Conservation (phyloP, 2,888 invertebrate genomes). For the Dorcus parallelipipedus region DNA sequence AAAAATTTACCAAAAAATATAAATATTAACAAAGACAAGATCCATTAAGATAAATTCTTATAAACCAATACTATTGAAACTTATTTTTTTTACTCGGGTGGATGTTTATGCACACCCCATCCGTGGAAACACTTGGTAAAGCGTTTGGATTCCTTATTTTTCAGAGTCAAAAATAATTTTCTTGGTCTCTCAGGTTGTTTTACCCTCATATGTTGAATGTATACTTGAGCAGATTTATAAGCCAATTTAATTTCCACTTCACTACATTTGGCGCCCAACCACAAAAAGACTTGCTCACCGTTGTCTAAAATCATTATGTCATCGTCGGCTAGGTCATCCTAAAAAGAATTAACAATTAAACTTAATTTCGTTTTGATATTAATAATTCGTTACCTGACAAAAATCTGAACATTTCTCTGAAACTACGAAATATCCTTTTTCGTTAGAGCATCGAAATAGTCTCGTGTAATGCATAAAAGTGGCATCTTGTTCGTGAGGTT, state of each 20-base stretch:
- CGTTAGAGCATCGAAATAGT: conserved; percentile 97
- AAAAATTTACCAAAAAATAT: neutral
- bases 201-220: conserved; percentile 94
- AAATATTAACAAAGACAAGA: neutral
- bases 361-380: too few species aligned
- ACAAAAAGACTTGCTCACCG: conserved; percentile 95
- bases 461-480: conserved; percentile 91
- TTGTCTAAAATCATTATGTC: conserved; percentile 99
- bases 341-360: conserved; percentile 32
- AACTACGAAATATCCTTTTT: conserved; percentile 98
- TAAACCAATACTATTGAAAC: conserved; percentile 1
- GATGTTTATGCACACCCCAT: conserved; percentile 87
- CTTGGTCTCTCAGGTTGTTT: conserved; percentile 89
- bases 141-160: conserved; percentile 91
- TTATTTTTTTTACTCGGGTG: conserved; percentile 60
- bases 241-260: conserved; percentile 99
- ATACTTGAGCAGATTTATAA: conserved; percentile 97
- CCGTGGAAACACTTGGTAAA: conserved; percentile 99
- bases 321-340: conserved; percentile 98
- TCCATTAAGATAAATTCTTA: neutral
- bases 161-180: conserved; percentile 90
- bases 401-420: conserved; percentile 99
- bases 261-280: conserved; percentile 95
- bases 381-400: conserved; percentile 69
- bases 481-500: conserved; percentile 83